phyloP scores from a whole-genome alignment of 2,888 invertebrate species.

The Seira musarum region DNA sequence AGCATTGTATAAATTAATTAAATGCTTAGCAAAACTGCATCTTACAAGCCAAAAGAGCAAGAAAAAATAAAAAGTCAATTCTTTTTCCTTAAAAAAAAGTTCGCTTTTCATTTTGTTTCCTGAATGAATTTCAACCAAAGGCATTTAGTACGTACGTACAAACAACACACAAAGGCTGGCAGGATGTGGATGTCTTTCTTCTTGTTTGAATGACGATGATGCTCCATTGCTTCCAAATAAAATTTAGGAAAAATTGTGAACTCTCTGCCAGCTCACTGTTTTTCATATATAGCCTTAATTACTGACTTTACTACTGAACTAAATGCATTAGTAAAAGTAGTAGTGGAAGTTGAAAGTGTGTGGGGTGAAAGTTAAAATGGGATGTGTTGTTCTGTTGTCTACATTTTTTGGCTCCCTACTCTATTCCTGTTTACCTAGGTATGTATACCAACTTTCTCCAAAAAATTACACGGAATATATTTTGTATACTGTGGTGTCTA shows the following conservation, averaged over 20 bases:
- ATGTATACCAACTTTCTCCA: background rate
- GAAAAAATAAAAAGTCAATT: slow-evolving; percentile 37
- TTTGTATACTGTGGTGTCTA: too few species aligned
- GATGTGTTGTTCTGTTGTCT: background rate
- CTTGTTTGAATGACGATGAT: slow-evolving; percentile 17
- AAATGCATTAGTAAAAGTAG: slow-evolving; percentile 44
- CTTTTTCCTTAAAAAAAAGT: slow-evolving; percentile 34
- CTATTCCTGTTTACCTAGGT: background rate
- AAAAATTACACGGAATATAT: too few species aligned
- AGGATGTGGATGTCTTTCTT: background rate
- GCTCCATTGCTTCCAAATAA: slow-evolving; percentile 16
- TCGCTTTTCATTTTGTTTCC: slow-evolving; percentile 32
- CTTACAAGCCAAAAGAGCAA: slow-evolving; percentile 52
- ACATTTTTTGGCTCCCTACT: too few species aligned
- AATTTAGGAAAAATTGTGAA: slow-evolving; percentile 6
- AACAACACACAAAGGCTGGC: background rate
- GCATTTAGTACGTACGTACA: background rate
- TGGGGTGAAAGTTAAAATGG: slow-evolving; percentile 51
- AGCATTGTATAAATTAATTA: slow-evolving; percentile 65
- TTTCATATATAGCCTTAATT: slow-evolving; percentile 11
- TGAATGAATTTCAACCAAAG: background rate
- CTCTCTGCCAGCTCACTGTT: slow-evolving; percentile 5
- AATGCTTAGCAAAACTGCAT: slow-evolving; percentile 64
- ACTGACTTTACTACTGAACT: slow-evolving; percentile 12
- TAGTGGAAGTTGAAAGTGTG: slow-evolving; percentile 27